A percentile compares a stretch with the other conserved stretches of the same genome.
Conservation (phyloP, 1,140 invertebrate species). For the Lethrus apterus region DNA sequence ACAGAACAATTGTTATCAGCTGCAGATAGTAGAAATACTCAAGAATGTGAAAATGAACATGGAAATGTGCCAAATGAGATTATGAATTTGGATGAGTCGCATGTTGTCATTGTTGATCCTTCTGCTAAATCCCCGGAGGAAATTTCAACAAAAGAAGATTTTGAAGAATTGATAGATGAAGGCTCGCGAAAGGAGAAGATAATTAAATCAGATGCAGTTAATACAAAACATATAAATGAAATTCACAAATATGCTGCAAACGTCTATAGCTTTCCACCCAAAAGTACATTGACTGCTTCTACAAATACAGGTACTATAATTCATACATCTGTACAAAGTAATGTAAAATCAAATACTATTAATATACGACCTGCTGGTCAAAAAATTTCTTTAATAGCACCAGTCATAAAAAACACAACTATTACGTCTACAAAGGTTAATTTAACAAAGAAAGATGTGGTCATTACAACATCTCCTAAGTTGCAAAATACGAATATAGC, state of each 20-base stretch:
- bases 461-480: conserved; percentile 23
- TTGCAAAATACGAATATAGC: conserved; percentile 27
- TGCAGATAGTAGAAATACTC: conserved; percentile 47
- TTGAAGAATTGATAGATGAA: conserved; percentile 52
- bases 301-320: not conserved
- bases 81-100: conserved; percentile 47
- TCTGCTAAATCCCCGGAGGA: conserved; percentile 52
- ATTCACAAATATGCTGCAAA: conserved; percentile 35
- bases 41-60: conserved; percentile 46
- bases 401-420: conserved; percentile 10
- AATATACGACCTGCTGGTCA: conserved; percentile 15
- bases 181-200: conserved; percentile 46
- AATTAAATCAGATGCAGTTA: conserved; percentile 31
- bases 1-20: conserved; percentile 38
- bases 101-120: conserved; percentile 55
- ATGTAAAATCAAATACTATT: conserved; percentile 5
- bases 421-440: not conserved
- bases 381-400: conserved; percentile 29
- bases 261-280: conserved; percentile 26
- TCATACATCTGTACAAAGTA: not conserved
- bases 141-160: conserved; percentile 55
- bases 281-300: conserved; percentile 13
- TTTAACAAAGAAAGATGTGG: conserved; percentile 18
- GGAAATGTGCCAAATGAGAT: conserved; percentile 31
- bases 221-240: conserved; percentile 32